These are phyloP conservation scores for Lophochroa leadbeateri DNA, from an alignment of 2,113 vertebrate genomes.

Conservation along the genomic window DNA sequence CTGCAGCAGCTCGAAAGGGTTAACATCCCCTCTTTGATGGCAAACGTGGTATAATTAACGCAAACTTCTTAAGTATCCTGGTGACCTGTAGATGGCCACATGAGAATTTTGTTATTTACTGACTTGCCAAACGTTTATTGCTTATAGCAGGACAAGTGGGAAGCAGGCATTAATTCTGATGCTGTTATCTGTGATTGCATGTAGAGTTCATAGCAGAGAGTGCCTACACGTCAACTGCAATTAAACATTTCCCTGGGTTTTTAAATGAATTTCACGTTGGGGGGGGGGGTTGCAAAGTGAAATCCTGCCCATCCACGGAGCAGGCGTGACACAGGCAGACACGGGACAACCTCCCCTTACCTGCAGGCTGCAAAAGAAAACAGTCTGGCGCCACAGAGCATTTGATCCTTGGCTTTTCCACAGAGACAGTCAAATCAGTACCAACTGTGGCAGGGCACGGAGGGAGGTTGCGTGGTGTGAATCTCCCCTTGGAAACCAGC, in stretches of 20 bases:
- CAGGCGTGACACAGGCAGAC: constrained; percentile 2
- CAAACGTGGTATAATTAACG: constrained; percentile 60
- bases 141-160: constrained; percentile 60
- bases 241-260: constrained; percentile 20
- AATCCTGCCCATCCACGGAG: not conserved
- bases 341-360: constrained; percentile 49
- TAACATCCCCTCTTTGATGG: constrained; percentile 62
- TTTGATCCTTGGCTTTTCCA: constrained; percentile 44
- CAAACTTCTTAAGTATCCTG: constrained; percentile 68
- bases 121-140: constrained; percentile 64
- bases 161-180: constrained; percentile 51
- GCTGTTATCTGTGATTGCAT: constrained; percentile 29
- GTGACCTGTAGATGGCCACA: constrained; percentile 72
- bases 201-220: constrained; percentile 22
- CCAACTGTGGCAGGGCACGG: constrained; percentile 1
- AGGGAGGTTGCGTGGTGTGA: not conserved
- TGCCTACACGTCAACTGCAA: constrained; percentile 39
- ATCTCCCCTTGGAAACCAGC: not conserved
- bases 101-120: constrained; percentile 72
- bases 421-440: constrained; percentile 33
- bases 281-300: not conserved
- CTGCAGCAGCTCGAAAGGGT: not conserved
- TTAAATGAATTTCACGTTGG: not conserved
- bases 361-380: constrained; percentile 53
- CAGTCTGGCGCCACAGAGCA: constrained; percentile 4